Percentiles rank a stretch among this genome's conserved stretches.
Conservation (phyloP, 2,888 invertebrate species). For the Limnephilus rhombicus region DNA sequence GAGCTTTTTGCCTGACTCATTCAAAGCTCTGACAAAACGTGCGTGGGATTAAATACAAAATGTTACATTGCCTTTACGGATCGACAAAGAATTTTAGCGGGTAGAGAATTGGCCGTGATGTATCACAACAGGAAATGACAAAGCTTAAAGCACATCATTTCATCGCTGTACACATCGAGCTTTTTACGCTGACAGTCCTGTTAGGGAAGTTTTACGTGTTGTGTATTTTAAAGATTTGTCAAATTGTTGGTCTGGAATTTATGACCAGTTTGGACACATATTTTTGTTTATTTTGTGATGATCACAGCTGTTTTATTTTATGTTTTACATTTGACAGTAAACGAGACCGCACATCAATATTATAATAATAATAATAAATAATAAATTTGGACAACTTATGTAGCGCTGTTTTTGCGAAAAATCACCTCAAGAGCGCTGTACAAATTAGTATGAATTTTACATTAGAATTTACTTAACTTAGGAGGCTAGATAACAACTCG, state of each 20-base stretch:
- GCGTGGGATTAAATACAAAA: conserved; percentile 6
- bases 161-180: conserved; percentile 38
- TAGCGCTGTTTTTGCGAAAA: no score
- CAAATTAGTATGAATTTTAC: no score
- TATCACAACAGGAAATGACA: conserved; percentile 66
- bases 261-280: not conserved
- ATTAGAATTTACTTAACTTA: no score
- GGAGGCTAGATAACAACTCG: no score
- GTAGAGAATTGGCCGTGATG: conserved; percentile 51
- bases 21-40: not conserved
- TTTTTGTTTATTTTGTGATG: not conserved
- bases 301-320: not conserved
- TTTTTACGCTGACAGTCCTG: conserved; percentile 35
- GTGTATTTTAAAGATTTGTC: not conserved
- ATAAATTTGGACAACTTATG: no score
- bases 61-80: not conserved
- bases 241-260: not conserved
- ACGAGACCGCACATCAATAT: no score
- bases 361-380: no score
- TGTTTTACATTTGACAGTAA: not conserved
- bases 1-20: conserved; percentile 2
- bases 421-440: no score
- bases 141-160: conserved; percentile 60
- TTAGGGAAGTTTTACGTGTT: not conserved
- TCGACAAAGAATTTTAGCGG: conserved; percentile 21